Evolutionary conservation across 1,140 invertebrate genomes (phyloP), one percentile per base, ranked within the genome.

Genomic region (Armadillidium nasatum): DNA sequence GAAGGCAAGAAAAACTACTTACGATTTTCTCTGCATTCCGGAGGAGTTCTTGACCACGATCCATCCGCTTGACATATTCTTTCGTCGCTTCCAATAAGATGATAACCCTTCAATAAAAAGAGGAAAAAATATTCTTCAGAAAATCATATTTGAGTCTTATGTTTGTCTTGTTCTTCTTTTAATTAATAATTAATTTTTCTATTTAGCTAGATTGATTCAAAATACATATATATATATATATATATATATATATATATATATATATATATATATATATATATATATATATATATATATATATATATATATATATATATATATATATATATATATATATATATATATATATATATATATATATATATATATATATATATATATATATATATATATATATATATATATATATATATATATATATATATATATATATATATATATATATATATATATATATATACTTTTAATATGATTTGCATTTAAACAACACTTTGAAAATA

Each of bases 31-130:
- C 93, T 93, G 87, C 97, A 98, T 22, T 90, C 88, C 0, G 95
- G 94, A n/a, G 91, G 88, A 13, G 89, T 88, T 0, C 94, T 95
- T 0, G 93, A 93, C 96, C 96, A 99, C 50, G 90, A 89, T 6
- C 94, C 93, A 84, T 97, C 94, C 0, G 94, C 95, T 82, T 95
- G 91, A 83, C 96, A 98, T 43, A 90, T 89, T 74, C 95, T 86
- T 84, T 96, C 88, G 85, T 89, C 85, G 0, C 94, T 87, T 0
- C 96, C 96, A 0, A 96, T 93, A 15, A 96, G 89, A 83, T 91
- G 91, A 84, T 91, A 96, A 4, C 93, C 93, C 54, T 91, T 71
- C 19, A 13, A 60, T 11, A 46, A 66, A 46, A 74, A 71, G 15
- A 33, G 6, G 33, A 33, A 33, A 33, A 33, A 33, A 33, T n/a